Evolutionary conservation across 1,140 invertebrate species (phyloP), one percentile per base, ranked within the genome.

Genomic region (Drosophila busckii): DNA sequence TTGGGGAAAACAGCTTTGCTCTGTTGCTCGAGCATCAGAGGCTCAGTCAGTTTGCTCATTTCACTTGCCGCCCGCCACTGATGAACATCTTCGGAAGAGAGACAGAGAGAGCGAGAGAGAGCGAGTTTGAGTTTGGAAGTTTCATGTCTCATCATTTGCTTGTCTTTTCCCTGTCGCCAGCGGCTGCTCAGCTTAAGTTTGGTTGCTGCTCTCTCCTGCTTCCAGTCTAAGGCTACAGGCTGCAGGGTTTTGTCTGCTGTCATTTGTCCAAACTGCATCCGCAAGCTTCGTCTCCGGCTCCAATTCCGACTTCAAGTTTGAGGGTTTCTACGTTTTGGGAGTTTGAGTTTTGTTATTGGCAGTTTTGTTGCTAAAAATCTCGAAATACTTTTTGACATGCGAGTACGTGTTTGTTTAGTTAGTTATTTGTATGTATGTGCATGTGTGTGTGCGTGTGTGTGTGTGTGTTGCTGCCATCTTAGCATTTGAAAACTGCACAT

Each of bases 251-350:
- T 61, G 53, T 67, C 62, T 55, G 65, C 62, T 68, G 54, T 73
- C 75, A 80, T 82, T 80, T 80, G 73, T 80, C 59, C 64, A 56
- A 82, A 69, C 53, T 80, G 73, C 75, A 82, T 82, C 73, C 73
- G 73, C 73, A 64, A 58, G 20, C 16, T 26, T 10, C n/a, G 7
- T 19, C n/a, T 22, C 4, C 10, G 0, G 3, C 4, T 44, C 6
- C 2, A 16, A 10, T 4, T 29, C 10, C 8, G 17, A 3, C 12
- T 35, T 35, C 13, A 15, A 12, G 6, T 28, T 16, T 13, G n/a
- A 46, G 15, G 26, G 9, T 38, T 19, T 55, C 29, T 10, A 16
- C 16, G 12, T 22, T n/a, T 13, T 15, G 13, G 22, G 17, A 40
- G 4, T 42, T 31, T 9, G 22, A 54, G 49, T 38, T 53, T 60